phyloP scores from a whole-genome alignment of 2,888 invertebrate genomes.

The Lymantria monacha region DNA sequence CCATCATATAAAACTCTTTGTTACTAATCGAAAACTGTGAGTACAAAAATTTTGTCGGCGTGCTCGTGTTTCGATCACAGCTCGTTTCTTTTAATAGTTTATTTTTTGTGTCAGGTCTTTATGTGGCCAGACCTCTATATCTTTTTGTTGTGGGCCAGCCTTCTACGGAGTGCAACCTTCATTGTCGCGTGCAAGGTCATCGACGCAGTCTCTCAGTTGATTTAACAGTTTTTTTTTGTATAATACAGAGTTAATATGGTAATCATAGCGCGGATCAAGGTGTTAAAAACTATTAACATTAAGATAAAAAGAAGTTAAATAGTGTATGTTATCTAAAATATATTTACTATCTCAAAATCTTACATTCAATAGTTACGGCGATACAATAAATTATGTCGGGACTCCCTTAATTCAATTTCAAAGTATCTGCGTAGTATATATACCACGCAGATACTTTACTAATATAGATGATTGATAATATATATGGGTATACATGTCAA shows the following conservation, averaged over 20 bases:
- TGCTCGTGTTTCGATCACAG: conserved; percentile 58
- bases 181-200: conserved; percentile 76
- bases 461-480: too few relatives aligned
- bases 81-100: conserved; percentile 56
- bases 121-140: conserved; percentile 56
- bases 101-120: conserved; percentile 77
- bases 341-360: too few relatives aligned
- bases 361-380: too few relatives aligned
- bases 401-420: too few relatives aligned
- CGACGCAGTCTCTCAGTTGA: conserved; percentile 49
- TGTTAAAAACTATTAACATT: too few relatives aligned
- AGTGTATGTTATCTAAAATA: too few relatives aligned
- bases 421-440: too few relatives aligned
- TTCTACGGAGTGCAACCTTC: conserved; percentile 73
- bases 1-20: conserved; percentile 28
- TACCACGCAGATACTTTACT: too few relatives aligned
- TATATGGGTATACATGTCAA: too few relatives aligned
- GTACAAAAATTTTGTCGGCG: conserved; percentile 46
- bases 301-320: too few relatives aligned
- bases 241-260: neutral
- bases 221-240: neutral
- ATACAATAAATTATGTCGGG: too few relatives aligned
- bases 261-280: too few relatives aligned
- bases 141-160: conserved; percentile 61
- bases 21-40: conserved; percentile 33